phyloP scores from a whole-genome alignment of 35 echinoderm and acorn worm species.

The Heliocidaris erythrogramma region DNA sequence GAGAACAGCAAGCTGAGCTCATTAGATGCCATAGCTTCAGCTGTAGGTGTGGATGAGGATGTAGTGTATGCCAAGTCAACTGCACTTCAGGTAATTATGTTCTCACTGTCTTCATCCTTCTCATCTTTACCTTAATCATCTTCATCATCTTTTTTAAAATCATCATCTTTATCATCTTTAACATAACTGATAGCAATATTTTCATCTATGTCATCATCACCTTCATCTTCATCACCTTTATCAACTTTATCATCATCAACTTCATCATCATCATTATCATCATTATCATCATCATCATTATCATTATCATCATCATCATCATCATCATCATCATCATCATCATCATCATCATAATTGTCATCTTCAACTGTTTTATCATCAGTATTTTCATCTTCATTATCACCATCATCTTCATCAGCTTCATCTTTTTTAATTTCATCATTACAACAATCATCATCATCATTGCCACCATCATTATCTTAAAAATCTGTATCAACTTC shows the following conservation, averaged over 20 bases:
- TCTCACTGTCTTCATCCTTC: background rate
- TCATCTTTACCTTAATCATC: too few species aligned
- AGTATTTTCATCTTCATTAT: too few species aligned
- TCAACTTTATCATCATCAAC: too few species aligned
- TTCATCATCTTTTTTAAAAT: background rate
- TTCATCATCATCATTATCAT: background rate
- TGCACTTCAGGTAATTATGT: slow-evolving; percentile 77
- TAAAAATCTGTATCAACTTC: too few species aligned
- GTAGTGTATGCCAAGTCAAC: slow-evolving; percentile 96
- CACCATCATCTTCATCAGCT: too few species aligned
- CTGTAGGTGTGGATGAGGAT: slow-evolving; percentile 94
- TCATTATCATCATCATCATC: background rate
- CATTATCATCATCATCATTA: background rate
- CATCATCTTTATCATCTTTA: background rate
- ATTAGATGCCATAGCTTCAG: slow-evolving; percentile 84
- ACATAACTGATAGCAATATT: background rate
- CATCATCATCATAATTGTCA: background rate
- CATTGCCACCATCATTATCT: too few species aligned
- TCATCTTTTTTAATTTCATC: too few species aligned
- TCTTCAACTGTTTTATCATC: background rate
- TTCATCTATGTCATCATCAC: background rate
- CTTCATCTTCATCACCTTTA: too few species aligned
- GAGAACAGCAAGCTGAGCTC: slow-evolving; percentile 62
- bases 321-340: background rate
- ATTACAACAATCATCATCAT: too few species aligned